Evolutionary conservation across 2,888 invertebrate species (phyloP).

Genomic region (Phaedon cochleariae): DNA sequence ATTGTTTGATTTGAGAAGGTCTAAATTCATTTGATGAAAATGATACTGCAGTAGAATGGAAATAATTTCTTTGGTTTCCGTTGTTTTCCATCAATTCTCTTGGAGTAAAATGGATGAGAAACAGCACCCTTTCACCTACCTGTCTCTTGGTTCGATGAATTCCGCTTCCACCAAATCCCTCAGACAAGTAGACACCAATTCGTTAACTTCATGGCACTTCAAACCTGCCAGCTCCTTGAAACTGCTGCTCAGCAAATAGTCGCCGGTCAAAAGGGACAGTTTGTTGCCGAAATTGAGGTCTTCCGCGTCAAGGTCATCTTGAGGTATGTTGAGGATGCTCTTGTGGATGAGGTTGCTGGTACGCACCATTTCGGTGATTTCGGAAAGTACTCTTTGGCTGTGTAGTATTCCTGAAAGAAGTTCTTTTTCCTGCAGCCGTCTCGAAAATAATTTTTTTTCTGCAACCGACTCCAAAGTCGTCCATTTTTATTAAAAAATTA

Average conservation of each 20-base stretch:
- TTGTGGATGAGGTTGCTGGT: slow-evolving; percentile 87
- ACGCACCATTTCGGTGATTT: slow-evolving; percentile 94
- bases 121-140: slow-evolving; percentile 45
- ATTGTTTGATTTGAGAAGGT: too few species aligned
- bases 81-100: too few species aligned
- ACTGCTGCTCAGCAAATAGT: slow-evolving; percentile 90
- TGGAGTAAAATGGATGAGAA: too few species aligned
- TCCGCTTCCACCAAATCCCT: slow-evolving; percentile 89
- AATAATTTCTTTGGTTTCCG: too few species aligned
- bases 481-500: too few species aligned
- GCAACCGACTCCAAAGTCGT: too few species aligned
- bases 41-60: too few species aligned
- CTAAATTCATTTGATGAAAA: too few species aligned
- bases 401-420: slow-evolving; percentile 76
- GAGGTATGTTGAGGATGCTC: slow-evolving; percentile 80
- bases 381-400: slow-evolving; percentile 87
- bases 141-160: slow-evolving; percentile 83
- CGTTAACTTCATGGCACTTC: slow-evolving; percentile 80
- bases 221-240: slow-evolving; percentile 85
- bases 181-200: slow-evolving; percentile 86
- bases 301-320: slow-evolving; percentile 62
- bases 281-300: slow-evolving; percentile 95
- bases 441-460: too few species aligned
- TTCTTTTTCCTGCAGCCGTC: too few species aligned
- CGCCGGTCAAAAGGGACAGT: slow-evolving; percentile 87